Percentiles rank a stretch among this genome's conserved stretches.
Conservation (phyloP, 2,888 invertebrate genomes). For the Vanessa cardui region DNA sequence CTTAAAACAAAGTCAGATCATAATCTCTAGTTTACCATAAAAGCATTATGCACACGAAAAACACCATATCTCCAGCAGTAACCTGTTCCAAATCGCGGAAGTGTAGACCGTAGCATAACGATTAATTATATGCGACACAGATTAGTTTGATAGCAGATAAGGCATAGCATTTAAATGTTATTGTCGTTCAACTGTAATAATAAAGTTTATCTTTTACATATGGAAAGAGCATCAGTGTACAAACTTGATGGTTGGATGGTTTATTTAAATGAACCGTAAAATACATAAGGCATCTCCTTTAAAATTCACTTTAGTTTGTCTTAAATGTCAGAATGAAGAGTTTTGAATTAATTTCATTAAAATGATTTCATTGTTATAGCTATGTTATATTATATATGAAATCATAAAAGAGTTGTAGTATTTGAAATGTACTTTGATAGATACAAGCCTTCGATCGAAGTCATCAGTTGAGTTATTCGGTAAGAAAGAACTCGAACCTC, state of each 20-base stretch:
- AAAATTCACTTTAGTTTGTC: conserved; percentile 34
- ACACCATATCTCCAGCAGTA: conserved; percentile 48
- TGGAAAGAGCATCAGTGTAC: conserved; percentile 46
- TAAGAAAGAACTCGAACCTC: no score
- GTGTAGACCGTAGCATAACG: conserved; percentile 52
- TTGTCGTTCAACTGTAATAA: conserved; percentile 43
- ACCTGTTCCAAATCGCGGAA: conserved; percentile 64
- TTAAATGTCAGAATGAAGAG: conserved; percentile 18
- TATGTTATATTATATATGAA: neutral
- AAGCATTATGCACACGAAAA: conserved; percentile 23
- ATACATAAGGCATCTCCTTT: conserved; percentile 34
- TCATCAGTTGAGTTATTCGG: no score
- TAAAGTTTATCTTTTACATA: conserved; percentile 43
- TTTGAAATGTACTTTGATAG: no score
- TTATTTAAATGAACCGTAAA: conserved; percentile 39
- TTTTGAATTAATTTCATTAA: neutral
- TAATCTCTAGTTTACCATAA: neutral
- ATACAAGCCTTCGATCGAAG: no score
- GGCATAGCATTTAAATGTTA: conserved; percentile 46
- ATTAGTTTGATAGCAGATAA: conserved; percentile 52
- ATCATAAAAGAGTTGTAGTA: no score
- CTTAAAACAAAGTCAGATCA: neutral
- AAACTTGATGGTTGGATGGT: conserved; percentile 32
- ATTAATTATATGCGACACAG: conserved; percentile 64
- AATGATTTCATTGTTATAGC: neutral